Evolutionary conservation across 2,113 vertebrate species (phyloP).

Genomic region (Spilogale gracilis): DNA sequence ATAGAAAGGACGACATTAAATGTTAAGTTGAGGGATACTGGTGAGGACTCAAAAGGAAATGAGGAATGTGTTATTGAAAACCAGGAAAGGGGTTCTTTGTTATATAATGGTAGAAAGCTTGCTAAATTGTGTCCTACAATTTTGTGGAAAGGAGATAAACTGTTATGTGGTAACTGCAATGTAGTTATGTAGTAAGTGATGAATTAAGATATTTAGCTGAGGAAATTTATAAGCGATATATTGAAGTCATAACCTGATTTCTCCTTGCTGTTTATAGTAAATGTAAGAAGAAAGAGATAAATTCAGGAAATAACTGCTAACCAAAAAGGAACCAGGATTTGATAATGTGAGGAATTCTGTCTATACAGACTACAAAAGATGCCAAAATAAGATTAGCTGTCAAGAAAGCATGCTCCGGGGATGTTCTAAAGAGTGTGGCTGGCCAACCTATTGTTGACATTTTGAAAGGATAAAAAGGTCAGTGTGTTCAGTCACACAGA

Average conservation of each 20-base stretch:
- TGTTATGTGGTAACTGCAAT: background rate
- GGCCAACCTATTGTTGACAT: background rate
- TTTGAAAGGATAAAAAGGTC: background rate
- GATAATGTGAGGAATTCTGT: background rate
- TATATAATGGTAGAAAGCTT: background rate
- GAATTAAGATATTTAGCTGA: background rate
- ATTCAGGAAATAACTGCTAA: background rate
- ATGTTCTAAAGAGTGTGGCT: background rate
- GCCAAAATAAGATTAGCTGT: background rate
- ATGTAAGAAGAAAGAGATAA: background rate
- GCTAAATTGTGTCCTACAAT: background rate
- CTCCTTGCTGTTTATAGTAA: background rate
- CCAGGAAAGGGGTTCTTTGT: background rate
- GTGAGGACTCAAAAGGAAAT: background rate
- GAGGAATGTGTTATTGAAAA: background rate
- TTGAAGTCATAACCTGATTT: background rate
- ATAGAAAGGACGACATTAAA: background rate
- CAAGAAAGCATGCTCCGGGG: background rate
- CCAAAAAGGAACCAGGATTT: background rate
- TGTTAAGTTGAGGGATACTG: background rate
- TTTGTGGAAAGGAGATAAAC: background rate
- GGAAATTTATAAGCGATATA: background rate
- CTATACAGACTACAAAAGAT: background rate
- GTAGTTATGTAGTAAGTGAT: background rate
- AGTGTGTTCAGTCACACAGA: background rate